Conservation (phyloP, 1,140 invertebrate genomes). For the Leptopilina boulardi region DNA sequence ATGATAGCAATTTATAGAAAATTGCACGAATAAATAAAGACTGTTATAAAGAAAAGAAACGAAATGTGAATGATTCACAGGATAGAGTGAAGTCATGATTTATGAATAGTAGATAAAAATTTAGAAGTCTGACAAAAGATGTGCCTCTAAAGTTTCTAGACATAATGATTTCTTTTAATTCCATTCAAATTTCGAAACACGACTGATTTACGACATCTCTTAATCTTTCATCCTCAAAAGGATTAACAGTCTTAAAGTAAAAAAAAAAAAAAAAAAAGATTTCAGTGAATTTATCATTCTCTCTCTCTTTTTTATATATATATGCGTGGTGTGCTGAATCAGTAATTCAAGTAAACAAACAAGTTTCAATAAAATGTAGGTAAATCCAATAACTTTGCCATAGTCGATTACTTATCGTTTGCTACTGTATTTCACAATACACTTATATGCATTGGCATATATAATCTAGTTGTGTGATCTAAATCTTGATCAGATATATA, state of each 20-base stretch:
- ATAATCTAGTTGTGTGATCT: conserved; percentile 33
- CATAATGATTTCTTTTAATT: conserved; percentile 25
- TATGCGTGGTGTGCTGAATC: neutral
- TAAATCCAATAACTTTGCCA: conserved; percentile 15
- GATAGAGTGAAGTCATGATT: conserved; percentile 4
- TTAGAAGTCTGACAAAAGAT: neutral
- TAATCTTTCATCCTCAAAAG: conserved; percentile 24
- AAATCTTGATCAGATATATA: conserved; percentile 28
- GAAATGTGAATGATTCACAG: conserved; percentile 3
- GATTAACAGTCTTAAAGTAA: neutral
- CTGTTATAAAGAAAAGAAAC: neutral
- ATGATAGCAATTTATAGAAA: neutral
- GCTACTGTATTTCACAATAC: conserved; percentile 30
- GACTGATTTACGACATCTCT: conserved; percentile 32
- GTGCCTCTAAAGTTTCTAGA: neutral
- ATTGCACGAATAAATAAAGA: neutral
- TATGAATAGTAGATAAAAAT: conserved; percentile 13
- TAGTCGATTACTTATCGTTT: conserved; percentile 10
- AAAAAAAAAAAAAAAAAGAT: neutral
- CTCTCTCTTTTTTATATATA: neutral
- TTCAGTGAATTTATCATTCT: conserved; percentile 5
- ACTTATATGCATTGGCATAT: neutral
- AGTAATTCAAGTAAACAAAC: conserved; percentile 26
- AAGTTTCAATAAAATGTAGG: conserved; percentile 27
- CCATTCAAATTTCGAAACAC: conserved; percentile 16